A percentile compares a stretch with the other conserved stretches of the same genome.
Conservation (phyloP, 2,113 vertebrate species). For the Mus pahari region DNA sequence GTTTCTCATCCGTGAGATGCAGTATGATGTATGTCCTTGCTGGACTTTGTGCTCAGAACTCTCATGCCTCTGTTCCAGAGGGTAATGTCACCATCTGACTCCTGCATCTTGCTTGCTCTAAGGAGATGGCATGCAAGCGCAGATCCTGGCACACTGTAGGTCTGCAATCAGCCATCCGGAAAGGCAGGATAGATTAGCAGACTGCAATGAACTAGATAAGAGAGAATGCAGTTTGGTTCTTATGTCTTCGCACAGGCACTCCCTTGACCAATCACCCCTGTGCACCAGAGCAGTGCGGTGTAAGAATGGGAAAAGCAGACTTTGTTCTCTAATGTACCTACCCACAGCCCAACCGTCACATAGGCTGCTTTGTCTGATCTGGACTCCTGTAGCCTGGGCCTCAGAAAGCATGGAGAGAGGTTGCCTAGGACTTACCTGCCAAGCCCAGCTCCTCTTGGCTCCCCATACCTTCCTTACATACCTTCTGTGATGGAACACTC, state of each 20-base stretch:
- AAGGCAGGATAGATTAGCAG: not conserved
- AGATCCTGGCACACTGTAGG: not conserved
- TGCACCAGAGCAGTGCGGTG: not conserved
- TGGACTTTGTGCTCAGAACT: not conserved
- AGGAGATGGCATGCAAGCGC: not conserved
- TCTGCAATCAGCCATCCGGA: not conserved
- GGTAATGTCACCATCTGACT: not conserved
- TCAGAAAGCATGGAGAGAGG: not conserved
- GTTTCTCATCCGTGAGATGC: not conserved
- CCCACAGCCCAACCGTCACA: not conserved
- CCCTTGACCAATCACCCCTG: not conserved
- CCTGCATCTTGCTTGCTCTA: not conserved
- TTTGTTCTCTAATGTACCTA: not conserved
- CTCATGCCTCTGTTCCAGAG: not conserved
- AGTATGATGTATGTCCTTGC: not conserved
- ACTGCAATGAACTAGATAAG: no score
- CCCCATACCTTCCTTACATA: no score
- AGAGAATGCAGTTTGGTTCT: not conserved
- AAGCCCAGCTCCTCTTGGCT: no score
- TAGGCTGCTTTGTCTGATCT: not conserved
- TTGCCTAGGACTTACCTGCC: not conserved
- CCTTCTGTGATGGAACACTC: not conserved
- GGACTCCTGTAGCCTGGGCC: no score
- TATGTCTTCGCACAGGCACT: not conserved
- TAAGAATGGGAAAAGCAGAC: not conserved